phyloP scores from a whole-genome alignment of 2,797 vertebrate genomes.

The Sebastes itinus region DNA sequence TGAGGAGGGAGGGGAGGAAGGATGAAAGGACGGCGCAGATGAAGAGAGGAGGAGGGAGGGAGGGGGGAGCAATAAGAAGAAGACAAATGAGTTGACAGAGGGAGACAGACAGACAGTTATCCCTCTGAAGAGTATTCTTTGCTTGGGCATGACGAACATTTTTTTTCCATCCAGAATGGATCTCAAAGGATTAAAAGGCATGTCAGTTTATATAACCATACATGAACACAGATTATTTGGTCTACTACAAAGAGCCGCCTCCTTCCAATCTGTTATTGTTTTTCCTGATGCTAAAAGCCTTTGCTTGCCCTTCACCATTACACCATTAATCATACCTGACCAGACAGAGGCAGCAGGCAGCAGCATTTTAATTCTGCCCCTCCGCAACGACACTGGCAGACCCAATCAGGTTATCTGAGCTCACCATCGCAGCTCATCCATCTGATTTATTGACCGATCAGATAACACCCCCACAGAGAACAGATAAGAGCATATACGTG shows the following conservation, averaged over 20 bases:
- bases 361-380: conserved; percentile 61
- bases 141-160: conserved; percentile 30
- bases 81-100: not conserved
- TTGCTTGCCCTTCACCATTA: conserved; percentile 57
- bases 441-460: conserved; percentile 61
- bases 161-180: conserved; percentile 28
- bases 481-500: conserved; percentile 57
- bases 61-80: not conserved
- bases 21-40: conserved; percentile 6
- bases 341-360: conserved; percentile 56
- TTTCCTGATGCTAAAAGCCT: conserved; percentile 64
- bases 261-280: conserved; percentile 66
- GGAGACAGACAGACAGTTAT: conserved; percentile 19
- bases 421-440: conserved; percentile 45
- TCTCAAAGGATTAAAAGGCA: conserved; percentile 62
- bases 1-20: conserved; percentile 3
- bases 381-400: conserved; percentile 24
- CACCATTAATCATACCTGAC: conserved; percentile 76
- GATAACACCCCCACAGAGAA: conserved; percentile 45
- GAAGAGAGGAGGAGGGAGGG: not conserved
- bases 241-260: conserved; percentile 38
- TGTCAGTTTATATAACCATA: conserved; percentile 66
- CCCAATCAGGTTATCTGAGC: conserved; percentile 67
- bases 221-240: conserved; percentile 64
- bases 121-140: conserved; percentile 12